Base-by-base conservation (phyloP, 2,888 invertebrate species). In the Arctia plantaginis region DNA sequence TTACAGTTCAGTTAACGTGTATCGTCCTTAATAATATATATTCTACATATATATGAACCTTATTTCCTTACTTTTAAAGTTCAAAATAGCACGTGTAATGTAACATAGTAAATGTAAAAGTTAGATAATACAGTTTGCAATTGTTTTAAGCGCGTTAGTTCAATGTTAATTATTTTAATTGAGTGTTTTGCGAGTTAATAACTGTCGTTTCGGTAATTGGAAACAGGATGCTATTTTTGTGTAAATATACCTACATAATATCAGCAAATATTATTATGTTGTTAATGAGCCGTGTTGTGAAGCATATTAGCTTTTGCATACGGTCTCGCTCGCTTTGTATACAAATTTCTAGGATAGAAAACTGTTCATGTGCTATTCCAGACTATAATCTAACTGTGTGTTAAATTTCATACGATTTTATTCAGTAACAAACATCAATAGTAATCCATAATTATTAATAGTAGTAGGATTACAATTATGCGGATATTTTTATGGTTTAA, bases 141-240 rank as follows among this genome's bases (percentile, higher is more conserved):
- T 83, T 84, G 85, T 85, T 86, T 81, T 78, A 74, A 77, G 75
- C 71, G 71, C 77, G 83, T 76, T 79, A 67, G 76, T 71, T 74
- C 73, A 82, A 86, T 82, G 77, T 82, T 81, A 85, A 85, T 84
- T 80, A 77, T 75, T 84, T 77, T 79, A 83, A 80, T 84, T 75
- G 18, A 75, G 70, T 76, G 81, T 77, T 78, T 74, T 77, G 79
- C 33, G 73, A 79, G 77, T 76, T 83, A 78, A 80, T 85, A 76
- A 77, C 69, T 64, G 72, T 72, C 69, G 78, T 77, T 82, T 80
- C 44, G 72, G 76, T 84, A 84, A 83, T 83, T 85, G 78, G 72
- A 44, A 72, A 75, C 85, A 84, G 84, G 84, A 84, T 75, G 78
- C 74, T 71, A 55, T 79, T 83, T 82, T 84, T 80, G 71, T 71